Percentiles rank a stretch among this genome's conserved stretches.
Conservation (phyloP, 2,888 invertebrate species). For the Sicus ferrugineus region DNA sequence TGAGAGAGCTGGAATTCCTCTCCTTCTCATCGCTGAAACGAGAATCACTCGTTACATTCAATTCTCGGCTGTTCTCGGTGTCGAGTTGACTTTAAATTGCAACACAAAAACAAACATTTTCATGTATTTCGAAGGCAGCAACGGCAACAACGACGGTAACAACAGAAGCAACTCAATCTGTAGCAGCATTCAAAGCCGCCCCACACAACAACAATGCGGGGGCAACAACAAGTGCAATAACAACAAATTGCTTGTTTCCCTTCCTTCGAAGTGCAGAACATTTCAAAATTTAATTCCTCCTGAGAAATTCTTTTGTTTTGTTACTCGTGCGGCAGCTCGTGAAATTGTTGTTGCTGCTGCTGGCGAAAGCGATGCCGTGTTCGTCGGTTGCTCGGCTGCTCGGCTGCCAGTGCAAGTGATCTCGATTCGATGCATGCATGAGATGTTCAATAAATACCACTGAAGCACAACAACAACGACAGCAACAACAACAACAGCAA, state of each 20-base stretch:
- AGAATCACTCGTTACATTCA: too few species aligned
- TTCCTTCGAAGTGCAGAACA: conserved; percentile 8
- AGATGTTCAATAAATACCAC: conserved; percentile 14
- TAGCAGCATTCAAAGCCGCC: conserved; percentile 26
- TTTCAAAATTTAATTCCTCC: conserved; percentile 26
- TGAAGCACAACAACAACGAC: not conserved
- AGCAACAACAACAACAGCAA: not conserved
- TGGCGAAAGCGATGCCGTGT: not conserved
- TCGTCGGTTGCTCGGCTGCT: not conserved
- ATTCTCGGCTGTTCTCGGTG: conserved; percentile 10
- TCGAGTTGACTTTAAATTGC: conserved; percentile 19
- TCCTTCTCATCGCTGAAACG: too few species aligned
- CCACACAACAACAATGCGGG: not conserved
- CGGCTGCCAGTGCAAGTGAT: not conserved
- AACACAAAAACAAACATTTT: too few species aligned
- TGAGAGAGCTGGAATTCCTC: too few species aligned
- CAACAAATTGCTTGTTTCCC: conserved; percentile 32
- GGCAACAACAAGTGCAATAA: conserved; percentile 37
- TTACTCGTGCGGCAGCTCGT: not conserved
- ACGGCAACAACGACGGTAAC: conserved; percentile 40
- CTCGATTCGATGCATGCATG: conserved; percentile 12
- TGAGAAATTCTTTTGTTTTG: conserved; percentile 23
- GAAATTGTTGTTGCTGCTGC: conserved; percentile 3
- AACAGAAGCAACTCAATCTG: conserved; percentile 26
- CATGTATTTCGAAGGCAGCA: not conserved